Base-by-base conservation (phyloP, 2,113 vertebrate genomes). In the Lampris megalopsis region DNA sequence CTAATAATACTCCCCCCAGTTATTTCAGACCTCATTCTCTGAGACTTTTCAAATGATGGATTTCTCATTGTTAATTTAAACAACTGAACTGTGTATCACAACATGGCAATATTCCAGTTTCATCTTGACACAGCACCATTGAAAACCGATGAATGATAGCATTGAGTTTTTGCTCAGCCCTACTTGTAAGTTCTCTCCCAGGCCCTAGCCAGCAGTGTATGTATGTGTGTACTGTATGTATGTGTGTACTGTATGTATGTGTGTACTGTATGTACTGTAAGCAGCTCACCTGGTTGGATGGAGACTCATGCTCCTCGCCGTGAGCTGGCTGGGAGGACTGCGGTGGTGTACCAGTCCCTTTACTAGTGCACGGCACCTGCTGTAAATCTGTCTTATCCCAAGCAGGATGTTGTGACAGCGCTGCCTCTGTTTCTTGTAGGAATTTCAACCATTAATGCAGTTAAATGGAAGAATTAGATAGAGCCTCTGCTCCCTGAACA, bases 401-500 rank as follows among this genome's bases (percentile, higher is more conserved):
- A 54, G 35, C 40, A 64, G 61, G 63, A 70, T 77, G 60, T 70
- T 76, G 68, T 78, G 78, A 84, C 75, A 88, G 63, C 10, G 71
- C 35, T 81, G 77, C 77, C 73, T 70, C 54, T 73, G 79, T 82
- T 79, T 75, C 53, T 61, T 85, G 71, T 60, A 71, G 70, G 58
- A 82, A 77, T 74, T 71, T 82, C 68, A 77, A 71, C 85, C 76
- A 88, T 68, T 62, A 84, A 84, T 81, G 84, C 68, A 71, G 66
- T 65, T 35, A 70, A 74, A 40, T 65, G 52, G 45, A 86, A 56
- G 47, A 68, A 45, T 70, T 54, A 75, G 64, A 54, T 58, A 69
- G 11, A 74, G 63, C 60, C 9, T 52, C 13, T 73, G 71, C 63
- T 52, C 13, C 71, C 49, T 40, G 71, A 63, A 49, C 60, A 5